phyloP scores from a whole-genome alignment of 2,888 invertebrate species.

The Cyclophora punctaria region DNA sequence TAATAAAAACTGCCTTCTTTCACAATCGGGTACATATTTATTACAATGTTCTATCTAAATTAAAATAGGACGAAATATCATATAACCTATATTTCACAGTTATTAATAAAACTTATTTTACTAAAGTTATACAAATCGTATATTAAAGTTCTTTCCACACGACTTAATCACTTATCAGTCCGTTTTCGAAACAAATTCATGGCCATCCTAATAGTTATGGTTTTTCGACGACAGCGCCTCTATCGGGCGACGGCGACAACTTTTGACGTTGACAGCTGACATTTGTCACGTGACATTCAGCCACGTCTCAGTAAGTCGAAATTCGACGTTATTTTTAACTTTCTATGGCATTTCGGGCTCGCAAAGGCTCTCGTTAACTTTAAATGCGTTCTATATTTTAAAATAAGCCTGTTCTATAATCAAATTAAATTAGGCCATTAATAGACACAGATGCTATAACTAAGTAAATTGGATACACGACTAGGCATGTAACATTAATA shows the following conservation, averaged over 20 bases:
- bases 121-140: background rate
- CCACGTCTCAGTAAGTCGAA: no score
- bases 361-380: no score
- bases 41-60: conserved; percentile 19
- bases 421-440: no score
- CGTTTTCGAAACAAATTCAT: conserved; percentile 53
- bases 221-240: background rate
- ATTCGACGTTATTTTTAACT: no score
- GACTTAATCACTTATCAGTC: conserved; percentile 54
- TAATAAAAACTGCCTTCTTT: no score
- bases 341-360: no score
- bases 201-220: background rate
- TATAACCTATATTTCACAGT: conserved; percentile 7
- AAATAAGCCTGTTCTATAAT: no score
- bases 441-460: no score
- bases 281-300: no score
- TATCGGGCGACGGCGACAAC: background rate
- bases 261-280: background rate
- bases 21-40: background rate
- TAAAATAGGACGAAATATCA: conserved; percentile 16
- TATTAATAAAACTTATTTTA: background rate
- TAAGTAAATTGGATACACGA: background rate
- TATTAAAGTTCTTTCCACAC: background rate
- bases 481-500: background rate
- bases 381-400: no score